Conservation (phyloP, 2,113 vertebrate species). For the Axis porcinus region DNA sequence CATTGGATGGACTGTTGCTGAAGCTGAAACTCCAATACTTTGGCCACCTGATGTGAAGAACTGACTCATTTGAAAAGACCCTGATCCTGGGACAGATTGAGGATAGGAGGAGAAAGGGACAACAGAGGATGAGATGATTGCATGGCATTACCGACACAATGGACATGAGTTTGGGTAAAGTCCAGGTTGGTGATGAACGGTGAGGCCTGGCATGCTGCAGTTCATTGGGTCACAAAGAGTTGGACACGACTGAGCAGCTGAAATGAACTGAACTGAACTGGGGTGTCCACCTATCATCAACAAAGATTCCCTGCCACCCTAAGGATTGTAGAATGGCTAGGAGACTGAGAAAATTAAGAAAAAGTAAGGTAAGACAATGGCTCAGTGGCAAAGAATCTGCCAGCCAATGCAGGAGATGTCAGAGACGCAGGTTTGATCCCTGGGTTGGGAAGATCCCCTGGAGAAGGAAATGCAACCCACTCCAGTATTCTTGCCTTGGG, state of each 20-base stretch:
- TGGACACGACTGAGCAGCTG: fast-evolving
- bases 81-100: not conserved
- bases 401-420: not conserved
- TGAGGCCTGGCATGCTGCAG: not conserved
- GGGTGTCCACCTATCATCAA: not conserved
- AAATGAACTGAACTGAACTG: not conserved
- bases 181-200: not conserved
- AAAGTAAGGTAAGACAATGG: fast-evolving
- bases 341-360: not conserved
- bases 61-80: not conserved
- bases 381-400: not conserved
- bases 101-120: not conserved
- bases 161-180: not conserved
- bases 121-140: not conserved
- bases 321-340: not conserved
- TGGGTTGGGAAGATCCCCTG: not conserved
- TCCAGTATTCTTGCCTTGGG: not conserved
- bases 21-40: not conserved
- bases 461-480: not conserved
- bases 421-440: fast-evolving
- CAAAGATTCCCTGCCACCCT: not conserved
- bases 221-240: not conserved
- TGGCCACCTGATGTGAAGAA: not conserved
- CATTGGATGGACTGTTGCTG: not conserved
- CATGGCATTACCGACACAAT: fast-evolving